Conservation (phyloP, 2,113 vertebrate genomes). For the Anolis carolinensis region DNA sequence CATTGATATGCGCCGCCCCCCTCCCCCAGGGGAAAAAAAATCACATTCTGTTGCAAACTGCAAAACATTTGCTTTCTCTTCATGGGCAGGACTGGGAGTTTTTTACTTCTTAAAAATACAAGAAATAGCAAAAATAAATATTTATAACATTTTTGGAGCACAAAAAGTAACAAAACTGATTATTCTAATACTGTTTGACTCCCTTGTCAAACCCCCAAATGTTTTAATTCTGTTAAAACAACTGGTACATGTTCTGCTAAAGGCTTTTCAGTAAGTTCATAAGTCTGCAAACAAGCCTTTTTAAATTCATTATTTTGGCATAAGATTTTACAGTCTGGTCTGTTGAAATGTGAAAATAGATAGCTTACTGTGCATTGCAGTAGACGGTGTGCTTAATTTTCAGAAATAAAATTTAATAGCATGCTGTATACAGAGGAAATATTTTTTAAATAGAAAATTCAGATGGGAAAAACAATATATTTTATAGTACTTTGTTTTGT, state of each 20-base stretch:
- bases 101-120: background rate
- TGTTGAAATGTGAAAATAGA: background rate
- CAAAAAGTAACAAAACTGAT: background rate
- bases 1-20: too few species aligned
- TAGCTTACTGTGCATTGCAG: background rate
- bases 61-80: background rate
- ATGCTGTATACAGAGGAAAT: background rate
- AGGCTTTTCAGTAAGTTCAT: background rate
- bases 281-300: background rate
- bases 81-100: background rate
- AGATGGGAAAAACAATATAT: too few species aligned
- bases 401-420: background rate
- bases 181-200: background rate
- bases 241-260: background rate
- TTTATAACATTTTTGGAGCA: background rate
- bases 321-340: background rate
- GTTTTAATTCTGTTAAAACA: background rate
- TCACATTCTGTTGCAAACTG: background rate
- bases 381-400: background rate
- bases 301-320: background rate
- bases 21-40: too few species aligned
- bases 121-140: too few species aligned
- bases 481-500: background rate
- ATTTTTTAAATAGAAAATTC: background rate
- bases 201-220: background rate